These are phyloP conservation scores for Argentina silus DNA, from an alignment of 2,797 vertebrate genomes.

Conservation along the genomic window DNA sequence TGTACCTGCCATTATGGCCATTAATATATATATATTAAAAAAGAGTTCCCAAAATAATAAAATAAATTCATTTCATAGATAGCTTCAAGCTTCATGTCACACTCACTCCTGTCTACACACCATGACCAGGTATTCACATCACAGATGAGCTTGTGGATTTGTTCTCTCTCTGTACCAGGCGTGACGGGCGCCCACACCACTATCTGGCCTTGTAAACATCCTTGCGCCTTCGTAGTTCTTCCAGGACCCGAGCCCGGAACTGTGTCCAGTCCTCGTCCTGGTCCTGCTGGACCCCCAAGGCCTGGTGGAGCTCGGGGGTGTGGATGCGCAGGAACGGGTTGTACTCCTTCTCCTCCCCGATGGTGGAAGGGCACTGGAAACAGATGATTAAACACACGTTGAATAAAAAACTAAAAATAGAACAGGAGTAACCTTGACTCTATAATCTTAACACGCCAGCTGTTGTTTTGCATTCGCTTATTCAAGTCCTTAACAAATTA, in stretches of 20 bases:
- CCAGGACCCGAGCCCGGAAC: conserved; percentile 88
- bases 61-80: too few species aligned
- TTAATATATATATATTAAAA: not conserved
- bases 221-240: conserved; percentile 86
- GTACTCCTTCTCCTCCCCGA: conserved; percentile 91
- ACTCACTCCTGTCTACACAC: too few species aligned
- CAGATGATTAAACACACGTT: not conserved
- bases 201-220: conserved; percentile 88
- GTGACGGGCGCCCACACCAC: conserved; percentile 10
- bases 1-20: not conserved
- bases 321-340: conserved; percentile 94
- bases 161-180: too few species aligned
- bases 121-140: too few species aligned
- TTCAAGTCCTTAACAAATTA: too few species aligned
- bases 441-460: too few species aligned
- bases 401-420: not conserved
- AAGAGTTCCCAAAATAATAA: not conserved
- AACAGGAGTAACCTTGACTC: too few species aligned
- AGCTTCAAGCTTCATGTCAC: too few species aligned
- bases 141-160: too few species aligned
- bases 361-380: conserved; percentile 89
- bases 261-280: conserved; percentile 76
- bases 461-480: too few species aligned
- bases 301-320: conserved; percentile 81
- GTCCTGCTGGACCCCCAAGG: conserved; percentile 82